phyloP scores from a whole-genome alignment of 2,113 vertebrate genomes.

The Chlorodrepanis virens region DNA sequence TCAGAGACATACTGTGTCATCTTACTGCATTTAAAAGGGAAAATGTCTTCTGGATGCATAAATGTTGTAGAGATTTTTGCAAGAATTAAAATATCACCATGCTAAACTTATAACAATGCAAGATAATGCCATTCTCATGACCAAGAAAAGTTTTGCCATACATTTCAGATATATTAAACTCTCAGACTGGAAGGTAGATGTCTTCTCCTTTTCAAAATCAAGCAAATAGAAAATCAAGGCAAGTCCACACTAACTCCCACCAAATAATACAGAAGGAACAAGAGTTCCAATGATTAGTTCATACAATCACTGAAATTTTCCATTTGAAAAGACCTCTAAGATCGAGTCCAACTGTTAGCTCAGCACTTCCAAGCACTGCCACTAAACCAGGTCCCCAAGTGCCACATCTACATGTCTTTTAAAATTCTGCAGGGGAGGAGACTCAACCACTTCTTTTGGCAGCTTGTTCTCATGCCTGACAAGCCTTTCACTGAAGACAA shows the following conservation, averaged over 20 bases:
- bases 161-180: background rate
- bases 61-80: background rate
- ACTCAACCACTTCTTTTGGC: background rate
- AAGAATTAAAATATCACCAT: background rate
- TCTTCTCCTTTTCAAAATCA: background rate
- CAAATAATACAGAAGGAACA: background rate
- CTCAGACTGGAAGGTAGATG: background rate
- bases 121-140: background rate
- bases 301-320: background rate
- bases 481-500: background rate
- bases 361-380: background rate
- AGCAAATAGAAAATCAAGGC: background rate
- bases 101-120: background rate
- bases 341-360: accelerated
- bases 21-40: background rate
- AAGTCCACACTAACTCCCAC: background rate
- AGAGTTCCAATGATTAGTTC: background rate
- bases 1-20: background rate
- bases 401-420: background rate
- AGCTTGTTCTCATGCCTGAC: background rate
- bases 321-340: background rate
- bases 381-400: background rate
- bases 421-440: background rate
- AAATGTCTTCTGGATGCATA: background rate
- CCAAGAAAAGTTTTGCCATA: background rate